Evolutionary conservation across 2,797 vertebrate species (phyloP).

Genomic region (Coranthus polyacanthus): DNA sequence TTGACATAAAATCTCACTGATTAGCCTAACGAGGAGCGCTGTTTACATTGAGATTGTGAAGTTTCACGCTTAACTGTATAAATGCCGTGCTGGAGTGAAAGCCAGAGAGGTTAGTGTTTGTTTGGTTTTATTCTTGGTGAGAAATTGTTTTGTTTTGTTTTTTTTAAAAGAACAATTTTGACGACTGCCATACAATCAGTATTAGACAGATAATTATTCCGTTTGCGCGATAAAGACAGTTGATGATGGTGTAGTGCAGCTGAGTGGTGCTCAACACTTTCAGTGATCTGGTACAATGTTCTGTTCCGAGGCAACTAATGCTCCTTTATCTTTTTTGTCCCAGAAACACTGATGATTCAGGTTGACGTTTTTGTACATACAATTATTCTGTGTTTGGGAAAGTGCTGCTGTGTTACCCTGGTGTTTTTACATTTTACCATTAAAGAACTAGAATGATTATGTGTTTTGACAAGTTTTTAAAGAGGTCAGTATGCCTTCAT

Average conservation of each 20-base stretch:
- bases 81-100: too few relatives aligned
- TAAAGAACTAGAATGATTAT: background rate
- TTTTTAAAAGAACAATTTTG: slow-evolving; percentile 19
- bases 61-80: too few relatives aligned
- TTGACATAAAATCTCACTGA: background rate
- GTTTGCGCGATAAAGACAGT: slow-evolving; percentile 28
- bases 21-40: background rate
- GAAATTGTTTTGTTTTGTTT: too few relatives aligned
- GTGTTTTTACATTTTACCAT: slow-evolving; percentile 1
- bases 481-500: too few relatives aligned
- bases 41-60: too few relatives aligned
- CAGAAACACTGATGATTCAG: slow-evolving; percentile 1
- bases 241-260: slow-evolving; percentile 8
- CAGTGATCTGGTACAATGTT: slow-evolving; percentile 20
- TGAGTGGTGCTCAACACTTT: slow-evolving; percentile 11
- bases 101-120: too few relatives aligned
- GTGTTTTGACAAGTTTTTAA: too few relatives aligned
- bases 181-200: slow-evolving; percentile 21
- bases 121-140: too few relatives aligned
- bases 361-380: background rate
- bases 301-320: background rate
- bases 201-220: slow-evolving; percentile 39
- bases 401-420: too few relatives aligned
- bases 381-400: background rate
- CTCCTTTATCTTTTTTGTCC: background rate